A percentile compares a stretch with the other conserved stretches of the same genome.
These are phyloP conservation scores for Cossypha niveicapilla DNA, from an alignment of 2,797 vertebrate species.

Conservation along the genomic window DNA sequence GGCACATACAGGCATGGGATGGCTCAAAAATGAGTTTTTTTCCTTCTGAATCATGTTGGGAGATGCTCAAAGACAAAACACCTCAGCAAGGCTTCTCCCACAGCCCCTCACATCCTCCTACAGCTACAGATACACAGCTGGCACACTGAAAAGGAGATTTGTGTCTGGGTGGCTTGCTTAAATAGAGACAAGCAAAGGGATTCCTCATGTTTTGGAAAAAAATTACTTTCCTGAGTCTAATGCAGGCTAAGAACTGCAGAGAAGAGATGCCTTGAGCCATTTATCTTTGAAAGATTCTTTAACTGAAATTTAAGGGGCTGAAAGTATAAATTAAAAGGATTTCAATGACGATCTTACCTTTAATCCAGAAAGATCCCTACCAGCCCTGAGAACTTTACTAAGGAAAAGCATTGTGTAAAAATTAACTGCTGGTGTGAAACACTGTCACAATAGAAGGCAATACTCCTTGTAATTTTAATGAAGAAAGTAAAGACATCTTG, in stretches of 20 bases:
- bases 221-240: background rate
- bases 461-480: background rate
- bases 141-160: background rate
- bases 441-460: background rate
- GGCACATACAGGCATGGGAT: background rate
- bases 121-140: background rate
- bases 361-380: conserved; percentile 14
- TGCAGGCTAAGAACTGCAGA: background rate
- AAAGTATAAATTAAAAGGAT: conserved; percentile 28
- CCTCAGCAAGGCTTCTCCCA: background rate
- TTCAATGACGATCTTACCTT: conserved; percentile 33
- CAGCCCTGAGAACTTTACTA: background rate
- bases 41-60: background rate
- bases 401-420: background rate
- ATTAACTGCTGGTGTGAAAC: background rate
- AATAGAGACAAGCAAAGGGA: background rate
- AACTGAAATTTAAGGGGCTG: conserved; percentile 21
- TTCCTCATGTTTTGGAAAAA: background rate
- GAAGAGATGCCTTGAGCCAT: background rate
- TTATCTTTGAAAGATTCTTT: background rate
- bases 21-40: background rate
- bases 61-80: background rate
- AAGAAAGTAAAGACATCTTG: background rate
- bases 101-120: background rate
- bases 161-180: background rate